phyloP scores from a whole-genome alignment of 1,140 invertebrate genomes.

The Galendromus occidentalis region DNA sequence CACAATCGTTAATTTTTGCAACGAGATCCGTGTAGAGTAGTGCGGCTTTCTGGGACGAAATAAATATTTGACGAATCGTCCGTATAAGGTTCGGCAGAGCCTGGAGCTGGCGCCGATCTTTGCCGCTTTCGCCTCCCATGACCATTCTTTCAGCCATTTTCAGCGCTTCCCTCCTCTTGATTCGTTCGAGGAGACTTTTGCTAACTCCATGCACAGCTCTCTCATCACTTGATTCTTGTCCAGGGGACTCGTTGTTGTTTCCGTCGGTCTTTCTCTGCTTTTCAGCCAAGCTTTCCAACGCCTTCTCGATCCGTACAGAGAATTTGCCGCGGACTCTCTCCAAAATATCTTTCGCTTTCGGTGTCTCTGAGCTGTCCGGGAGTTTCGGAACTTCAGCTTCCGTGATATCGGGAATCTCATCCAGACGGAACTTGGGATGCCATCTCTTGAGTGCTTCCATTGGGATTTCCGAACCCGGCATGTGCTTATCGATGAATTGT shows the following conservation, averaged over 20 bases:
- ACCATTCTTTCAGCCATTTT: slow-evolving; percentile 10
- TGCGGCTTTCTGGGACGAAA: background rate
- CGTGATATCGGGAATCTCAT: slow-evolving; percentile 12
- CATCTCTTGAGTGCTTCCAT: slow-evolving; percentile 15
- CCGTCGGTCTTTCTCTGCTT: background rate
- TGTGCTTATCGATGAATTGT: background rate
- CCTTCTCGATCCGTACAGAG: background rate
- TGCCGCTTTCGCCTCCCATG: background rate
- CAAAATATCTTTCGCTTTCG: background rate
- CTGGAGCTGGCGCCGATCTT: background rate
- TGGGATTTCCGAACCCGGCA: slow-evolving; percentile 6
- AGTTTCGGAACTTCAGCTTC: slow-evolving; percentile 13
- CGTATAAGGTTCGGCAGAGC: background rate
- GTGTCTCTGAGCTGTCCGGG: background rate
- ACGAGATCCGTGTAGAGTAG: background rate
- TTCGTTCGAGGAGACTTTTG: background rate
- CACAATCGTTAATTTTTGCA: background rate
- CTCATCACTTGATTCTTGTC: background rate
- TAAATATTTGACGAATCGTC: background rate
- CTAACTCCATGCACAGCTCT: background rate
- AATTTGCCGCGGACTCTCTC: background rate
- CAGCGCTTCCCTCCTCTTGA: background rate
- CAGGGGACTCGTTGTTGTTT: background rate
- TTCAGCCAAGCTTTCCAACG: background rate
- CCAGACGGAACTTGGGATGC: slow-evolving; percentile 16